Evolutionary conservation across 1,140 invertebrate species (phyloP).

Genomic region (Thrips palmi): DNA sequence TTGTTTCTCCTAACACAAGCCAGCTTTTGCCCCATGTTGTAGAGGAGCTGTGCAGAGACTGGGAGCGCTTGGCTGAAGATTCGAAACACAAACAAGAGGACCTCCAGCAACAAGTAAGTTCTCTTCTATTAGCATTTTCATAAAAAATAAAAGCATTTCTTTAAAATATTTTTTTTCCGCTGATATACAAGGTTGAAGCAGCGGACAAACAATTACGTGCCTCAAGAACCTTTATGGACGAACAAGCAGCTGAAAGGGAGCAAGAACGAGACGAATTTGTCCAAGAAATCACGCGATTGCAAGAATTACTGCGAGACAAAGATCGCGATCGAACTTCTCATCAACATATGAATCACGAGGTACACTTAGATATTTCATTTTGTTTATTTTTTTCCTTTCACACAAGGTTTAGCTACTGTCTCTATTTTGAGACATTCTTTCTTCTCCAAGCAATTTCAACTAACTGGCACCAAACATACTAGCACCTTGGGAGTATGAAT

Average conservation of each 20-base stretch:
- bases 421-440: too few relatives aligned
- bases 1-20: too few relatives aligned
- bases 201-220: constrained; percentile 58
- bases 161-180: constrained; percentile 14
- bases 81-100: constrained; percentile 45
- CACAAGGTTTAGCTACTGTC: too few relatives aligned
- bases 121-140: not conserved
- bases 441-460: too few relatives aligned
- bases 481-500: too few relatives aligned
- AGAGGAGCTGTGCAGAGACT: constrained; percentile 37
- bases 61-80: constrained; percentile 40
- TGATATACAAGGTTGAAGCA: constrained; percentile 41
- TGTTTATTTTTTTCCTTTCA: too few relatives aligned
- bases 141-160: constrained; percentile 10
- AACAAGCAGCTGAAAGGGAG: constrained; percentile 59
- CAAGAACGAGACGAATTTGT: constrained; percentile 56
- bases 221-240: constrained; percentile 55
- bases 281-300: constrained; percentile 34
- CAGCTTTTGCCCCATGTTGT: constrained; percentile 17
- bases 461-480: too few relatives aligned
- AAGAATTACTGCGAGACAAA: constrained; percentile 38
- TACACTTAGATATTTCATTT: too few relatives aligned
- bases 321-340: constrained; percentile 24
- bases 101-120: constrained; percentile 44
- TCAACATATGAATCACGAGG: too few relatives aligned